A percentile compares a stretch with the other conserved stretches of the same genome.
Conservation (phyloP, 2,113 vertebrate species). For the Mixornis gularis region DNA sequence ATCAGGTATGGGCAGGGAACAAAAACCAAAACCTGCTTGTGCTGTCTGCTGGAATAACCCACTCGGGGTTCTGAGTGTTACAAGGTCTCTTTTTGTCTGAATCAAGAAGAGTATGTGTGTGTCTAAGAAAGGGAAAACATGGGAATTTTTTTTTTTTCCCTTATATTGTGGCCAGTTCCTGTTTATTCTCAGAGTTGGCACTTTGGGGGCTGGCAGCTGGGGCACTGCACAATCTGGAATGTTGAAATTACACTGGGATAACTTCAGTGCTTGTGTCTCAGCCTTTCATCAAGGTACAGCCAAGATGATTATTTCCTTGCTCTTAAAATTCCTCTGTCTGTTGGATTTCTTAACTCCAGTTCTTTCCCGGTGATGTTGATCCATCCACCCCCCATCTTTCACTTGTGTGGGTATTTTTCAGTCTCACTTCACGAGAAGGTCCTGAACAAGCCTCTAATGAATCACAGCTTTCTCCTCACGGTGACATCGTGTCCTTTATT, state of each 20-base stretch:
- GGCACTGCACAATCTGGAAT: rapidly evolving
- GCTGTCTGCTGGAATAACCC: not conserved
- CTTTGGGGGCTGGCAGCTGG: not conserved
- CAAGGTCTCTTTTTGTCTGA: not conserved
- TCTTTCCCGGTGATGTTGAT: not conserved
- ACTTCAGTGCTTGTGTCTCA: not conserved
- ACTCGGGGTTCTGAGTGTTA: not conserved
- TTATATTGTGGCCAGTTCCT: not conserved
- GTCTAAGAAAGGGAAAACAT: not conserved
- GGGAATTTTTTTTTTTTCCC: rapidly evolving
- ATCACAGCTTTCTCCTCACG: constrained; percentile 39
- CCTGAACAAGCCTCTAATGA: constrained; percentile 33
- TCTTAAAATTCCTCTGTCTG: not conserved
- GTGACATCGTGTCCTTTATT: constrained; percentile 24
- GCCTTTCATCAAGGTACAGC: not conserved
- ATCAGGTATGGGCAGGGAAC: not conserved
- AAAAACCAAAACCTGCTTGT: not conserved
- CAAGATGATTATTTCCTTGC: not conserved
- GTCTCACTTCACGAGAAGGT: not conserved
- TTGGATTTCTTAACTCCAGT: not conserved
- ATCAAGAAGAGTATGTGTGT: not conserved
- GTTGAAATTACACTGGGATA: not conserved
- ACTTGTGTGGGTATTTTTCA: not conserved
- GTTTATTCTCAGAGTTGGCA: not conserved
- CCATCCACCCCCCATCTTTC: not conserved